phyloP scores from a whole-genome alignment of 2,797 vertebrate genomes.

The Botia almorhae region DNA sequence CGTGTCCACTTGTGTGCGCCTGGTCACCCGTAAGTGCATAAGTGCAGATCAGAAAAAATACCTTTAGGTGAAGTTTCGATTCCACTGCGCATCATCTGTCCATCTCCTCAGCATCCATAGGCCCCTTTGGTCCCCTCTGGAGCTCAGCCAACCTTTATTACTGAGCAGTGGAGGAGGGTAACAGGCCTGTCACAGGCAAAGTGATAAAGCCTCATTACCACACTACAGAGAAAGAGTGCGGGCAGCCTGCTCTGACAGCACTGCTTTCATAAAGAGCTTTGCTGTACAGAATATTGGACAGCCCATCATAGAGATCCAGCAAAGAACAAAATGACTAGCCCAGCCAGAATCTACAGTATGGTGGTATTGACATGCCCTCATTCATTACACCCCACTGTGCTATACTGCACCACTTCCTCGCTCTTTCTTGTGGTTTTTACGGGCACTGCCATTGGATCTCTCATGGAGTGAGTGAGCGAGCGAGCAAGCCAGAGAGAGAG shows the following conservation, averaged over 20 bases:
- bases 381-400: slow-evolving; percentile 43
- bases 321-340: slow-evolving; percentile 48
- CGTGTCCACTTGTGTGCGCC: slow-evolving; percentile 10
- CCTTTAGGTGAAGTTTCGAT: slow-evolving; percentile 53
- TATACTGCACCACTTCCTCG: slow-evolving; percentile 18
- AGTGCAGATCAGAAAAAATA: slow-evolving; percentile 55
- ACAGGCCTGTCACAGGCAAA: slow-evolving; percentile 44
- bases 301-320: slow-evolving; percentile 41
- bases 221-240: slow-evolving; percentile 25
- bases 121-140: slow-evolving; percentile 9
- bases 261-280: slow-evolving; percentile 40
- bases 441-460: slow-evolving; percentile 2
- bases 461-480: background rate
- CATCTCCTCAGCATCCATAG: slow-evolving; percentile 39
- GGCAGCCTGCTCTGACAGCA: slow-evolving; percentile 44
- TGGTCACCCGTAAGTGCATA: slow-evolving; percentile 46
- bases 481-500: background rate
- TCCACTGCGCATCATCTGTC: slow-evolving; percentile 43
- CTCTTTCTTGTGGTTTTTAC: slow-evolving; percentile 10
- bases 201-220: slow-evolving; percentile 57
- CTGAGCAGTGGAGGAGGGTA: slow-evolving; percentile 37
- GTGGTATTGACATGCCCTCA: slow-evolving; percentile 33
- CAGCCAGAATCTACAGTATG: slow-evolving; percentile 29
- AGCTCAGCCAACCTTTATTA: slow-evolving; percentile 51
- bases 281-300: slow-evolving; percentile 37